Conservation (phyloP, 2,113 vertebrate species). For the Cochlearius cochlearius region DNA sequence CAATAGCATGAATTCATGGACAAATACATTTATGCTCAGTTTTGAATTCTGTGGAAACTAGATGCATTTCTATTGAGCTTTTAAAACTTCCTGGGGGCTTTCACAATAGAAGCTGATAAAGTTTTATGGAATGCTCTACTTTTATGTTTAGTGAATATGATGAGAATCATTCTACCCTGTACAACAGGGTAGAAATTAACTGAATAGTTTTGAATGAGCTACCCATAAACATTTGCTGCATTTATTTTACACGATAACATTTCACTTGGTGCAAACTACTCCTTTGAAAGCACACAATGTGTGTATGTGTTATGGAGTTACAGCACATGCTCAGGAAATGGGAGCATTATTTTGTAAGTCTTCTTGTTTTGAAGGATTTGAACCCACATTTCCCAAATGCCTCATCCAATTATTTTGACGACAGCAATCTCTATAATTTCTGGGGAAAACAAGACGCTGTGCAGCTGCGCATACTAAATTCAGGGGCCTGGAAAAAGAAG, state of each 20-base stretch:
- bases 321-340: neutral
- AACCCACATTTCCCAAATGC: slow-evolving; percentile 1
- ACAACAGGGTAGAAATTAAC: slow-evolving; percentile 32
- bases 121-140: slow-evolving; percentile 40
- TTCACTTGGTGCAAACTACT: neutral
- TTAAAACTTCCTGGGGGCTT: slow-evolving; percentile 38
- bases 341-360: neutral
- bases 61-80: slow-evolving; percentile 15
- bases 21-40: neutral
- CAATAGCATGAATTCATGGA: neutral
- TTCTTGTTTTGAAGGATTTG: slow-evolving; percentile 1
- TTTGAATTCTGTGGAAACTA: slow-evolving; percentile 17
- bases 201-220: slow-evolving; percentile 35
- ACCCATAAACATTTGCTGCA: slow-evolving; percentile 34
- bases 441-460: neutral
- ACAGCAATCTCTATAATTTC: neutral
- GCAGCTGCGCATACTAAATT: neutral
- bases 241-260: slow-evolving; percentile 27
- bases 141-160: slow-evolving; percentile 19
- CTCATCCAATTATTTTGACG: neutral
- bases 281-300: neutral
- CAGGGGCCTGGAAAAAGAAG: neutral
- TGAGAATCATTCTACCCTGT: neutral
- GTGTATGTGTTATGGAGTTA: neutral
- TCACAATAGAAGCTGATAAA: slow-evolving; percentile 43